Evolutionary conservation across 2,797 vertebrate genomes (phyloP), one percentile per base, ranked within the genome.

Genomic region (Fundulus diaphanus): DNA sequence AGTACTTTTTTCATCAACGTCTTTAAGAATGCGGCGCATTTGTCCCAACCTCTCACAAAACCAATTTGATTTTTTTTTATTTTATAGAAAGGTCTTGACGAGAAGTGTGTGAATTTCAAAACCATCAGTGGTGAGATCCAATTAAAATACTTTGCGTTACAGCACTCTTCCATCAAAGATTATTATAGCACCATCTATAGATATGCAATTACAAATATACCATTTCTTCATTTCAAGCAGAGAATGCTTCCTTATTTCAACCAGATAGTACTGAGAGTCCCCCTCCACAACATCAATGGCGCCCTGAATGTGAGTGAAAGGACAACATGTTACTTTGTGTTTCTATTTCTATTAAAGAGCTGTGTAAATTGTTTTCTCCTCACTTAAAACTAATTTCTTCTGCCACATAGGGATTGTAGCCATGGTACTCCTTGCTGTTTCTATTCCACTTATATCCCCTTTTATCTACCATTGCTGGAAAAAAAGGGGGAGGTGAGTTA

Each of bases 381-480:
- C 9, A 56, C 12, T 27, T 5, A 13, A 68, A 44, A 37, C 51
- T n/a, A 0, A 24, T 81, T 67, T 74, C 72, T 1, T 73, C 18
- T 70, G 5, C 71, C 3, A 0, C 66, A 1, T n/a, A 72, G 76
- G 2, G 0, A 1, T 6, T 8, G 15, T 16, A 29, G 15, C 0
- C 42, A 0, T 7, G 13, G 0, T 1, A 7, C 0, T 0, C 20
- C 1, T 0, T 49, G 1, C 7, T 11, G 0, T 56, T 0, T 0
- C 16, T 8, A 0, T 5, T 27, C 56, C 1, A 24, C 0, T 0
- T n/a, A n/a, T n/a, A n/a, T n/a, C n/a, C 46, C 20, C 0, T 16
- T 9, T 12, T 16, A 44, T 8, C 6, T 27, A 44, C 24, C 3
- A 1, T 5, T 3, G 2, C 22, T 42, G 68, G 66, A 77, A 16